Evolutionary conservation across 2,797 vertebrate species (phyloP).

Genomic region (Mycteria americana): DNA sequence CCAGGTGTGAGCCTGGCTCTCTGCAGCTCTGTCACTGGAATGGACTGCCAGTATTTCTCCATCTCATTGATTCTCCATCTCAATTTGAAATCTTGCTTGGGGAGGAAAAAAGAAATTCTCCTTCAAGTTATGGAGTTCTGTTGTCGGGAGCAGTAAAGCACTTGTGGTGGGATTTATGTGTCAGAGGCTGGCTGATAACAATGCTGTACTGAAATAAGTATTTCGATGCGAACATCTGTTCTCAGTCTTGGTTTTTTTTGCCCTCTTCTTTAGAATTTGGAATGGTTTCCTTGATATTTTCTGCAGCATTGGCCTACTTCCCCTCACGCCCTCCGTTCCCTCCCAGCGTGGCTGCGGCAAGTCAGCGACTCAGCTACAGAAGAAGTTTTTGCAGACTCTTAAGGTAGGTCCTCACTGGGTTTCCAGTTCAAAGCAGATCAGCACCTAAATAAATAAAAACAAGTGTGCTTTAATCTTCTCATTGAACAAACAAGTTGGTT

Average conservation of each 20-base stretch:
- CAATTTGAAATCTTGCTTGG: not conserved
- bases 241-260: constrained; percentile 28
- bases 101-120: not conserved
- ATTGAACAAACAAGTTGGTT: constrained; percentile 36
- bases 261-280: constrained; percentile 82
- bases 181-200: not conserved
- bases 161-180: not conserved
- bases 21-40: not conserved
- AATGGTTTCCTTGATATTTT: constrained; percentile 85
- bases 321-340: constrained; percentile 92
- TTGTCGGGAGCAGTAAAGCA: not conserved
- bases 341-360: constrained; percentile 94
- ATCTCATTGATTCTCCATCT: not conserved
- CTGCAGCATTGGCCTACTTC: constrained; percentile 87
- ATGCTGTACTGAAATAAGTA: not conserved
- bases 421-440: constrained; percentile 16
- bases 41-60: not conserved
- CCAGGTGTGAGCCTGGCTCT: not conserved
- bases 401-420: constrained; percentile 77
- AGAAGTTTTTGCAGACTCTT: constrained; percentile 92
- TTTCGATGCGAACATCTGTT: constrained; percentile 1
- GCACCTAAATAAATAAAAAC: constrained; percentile 34
- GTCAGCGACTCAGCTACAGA: constrained; percentile 92
- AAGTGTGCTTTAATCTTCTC: constrained; percentile 44
- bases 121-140: not conserved